Base-by-base conservation (phyloP, 2,888 invertebrate genomes). In the Lapara coniferarum region DNA sequence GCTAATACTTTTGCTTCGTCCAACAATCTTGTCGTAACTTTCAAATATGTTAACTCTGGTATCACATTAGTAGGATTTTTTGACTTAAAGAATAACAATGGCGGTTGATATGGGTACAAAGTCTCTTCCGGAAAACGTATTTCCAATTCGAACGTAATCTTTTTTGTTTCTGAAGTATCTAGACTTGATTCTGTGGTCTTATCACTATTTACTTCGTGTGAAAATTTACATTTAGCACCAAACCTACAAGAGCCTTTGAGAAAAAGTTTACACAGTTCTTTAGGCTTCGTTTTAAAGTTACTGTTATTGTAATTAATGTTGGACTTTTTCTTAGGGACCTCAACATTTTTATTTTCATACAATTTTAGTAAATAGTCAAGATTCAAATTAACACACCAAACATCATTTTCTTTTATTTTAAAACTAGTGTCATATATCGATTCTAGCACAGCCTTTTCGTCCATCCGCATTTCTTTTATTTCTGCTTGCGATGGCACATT, bases 391-490 rank as follows among this genome's bases (percentile, higher is more conserved):
- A 97, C 89, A 73, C 92, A 95, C 97, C 97, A 97, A 19, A 97
- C 94, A 87, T 97, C 95, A 69, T 93, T 92, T 69, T 97, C 96
- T 83, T 96, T 96, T 72, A 96, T 95, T 78, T 91, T 93, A 83
- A 96, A 97, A 49, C 94, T 93, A 49, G 94, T 89, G 71, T 96
- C 97, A 78, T 97, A 97, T 74, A 97, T 97, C 16, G 97, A 97
- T 87, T 96, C 95, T 51, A 97, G 87, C 0, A 96, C 96, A 73
- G 95, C 95, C 85, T 95, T 95, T 81, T 97, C 97, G 70, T 97
- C 97, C 12, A 87, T 88, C 71, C 96, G 94, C 89, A 95, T 95
- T 84, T 96, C 96, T 46, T 95, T 74, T 56, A 96, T 81, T 78
- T 96, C 96, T 4, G 91, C 80, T 73, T 88, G 85, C 6, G 94